phyloP scores from a whole-genome alignment of 2,113 vertebrate genomes.

The Corydoras maculifer region DNA sequence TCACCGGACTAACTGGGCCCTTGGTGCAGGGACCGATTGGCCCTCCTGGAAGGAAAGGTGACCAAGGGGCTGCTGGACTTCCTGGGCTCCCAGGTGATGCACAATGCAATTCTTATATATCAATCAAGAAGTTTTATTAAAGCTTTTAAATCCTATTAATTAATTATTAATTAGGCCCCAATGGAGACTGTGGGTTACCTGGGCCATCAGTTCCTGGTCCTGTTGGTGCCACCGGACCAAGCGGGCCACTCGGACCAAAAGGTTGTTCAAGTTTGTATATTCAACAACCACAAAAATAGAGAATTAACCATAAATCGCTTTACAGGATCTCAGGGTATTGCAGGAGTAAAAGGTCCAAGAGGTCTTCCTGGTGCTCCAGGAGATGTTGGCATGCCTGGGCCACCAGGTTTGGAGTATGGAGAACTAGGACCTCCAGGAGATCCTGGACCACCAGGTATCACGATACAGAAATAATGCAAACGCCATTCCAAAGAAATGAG shows the following conservation, averaged over 20 bases:
- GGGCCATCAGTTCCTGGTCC: slow-evolving; percentile 43
- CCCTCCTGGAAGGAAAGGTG: slow-evolving; percentile 47
- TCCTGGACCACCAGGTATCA: slow-evolving; percentile 35
- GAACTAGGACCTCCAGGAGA: slow-evolving; percentile 4
- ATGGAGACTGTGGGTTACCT: slow-evolving; percentile 54
- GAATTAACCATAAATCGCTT: slow-evolving; percentile 3
- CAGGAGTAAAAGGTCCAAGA: slow-evolving; percentile 41
- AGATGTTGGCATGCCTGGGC: slow-evolving; percentile 43
- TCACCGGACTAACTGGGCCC: slow-evolving; percentile 44
- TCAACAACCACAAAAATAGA: not conserved
- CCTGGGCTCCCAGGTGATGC: slow-evolving; percentile 48
- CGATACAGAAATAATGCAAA: too few species aligned
- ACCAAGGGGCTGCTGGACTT: slow-evolving; percentile 41
- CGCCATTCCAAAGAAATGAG: too few species aligned
- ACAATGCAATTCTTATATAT: not conserved
- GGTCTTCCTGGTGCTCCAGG: slow-evolving; percentile 50
- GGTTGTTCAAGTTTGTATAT: slow-evolving; percentile 40
- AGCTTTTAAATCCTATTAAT: not conserved
- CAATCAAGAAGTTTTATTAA: not conserved
- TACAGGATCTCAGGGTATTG: slow-evolving; percentile 32
- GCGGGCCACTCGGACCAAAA: slow-evolving; percentile 50
- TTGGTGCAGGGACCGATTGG: slow-evolving; percentile 39
- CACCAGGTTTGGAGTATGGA: not conserved
- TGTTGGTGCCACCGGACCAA: slow-evolving; percentile 46
- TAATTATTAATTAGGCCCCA: slow-evolving; percentile 45